These are phyloP conservation scores for Lysiphlebus fabarum DNA, from an alignment of 1,140 invertebrate genomes.

Conservation along the genomic window DNA sequence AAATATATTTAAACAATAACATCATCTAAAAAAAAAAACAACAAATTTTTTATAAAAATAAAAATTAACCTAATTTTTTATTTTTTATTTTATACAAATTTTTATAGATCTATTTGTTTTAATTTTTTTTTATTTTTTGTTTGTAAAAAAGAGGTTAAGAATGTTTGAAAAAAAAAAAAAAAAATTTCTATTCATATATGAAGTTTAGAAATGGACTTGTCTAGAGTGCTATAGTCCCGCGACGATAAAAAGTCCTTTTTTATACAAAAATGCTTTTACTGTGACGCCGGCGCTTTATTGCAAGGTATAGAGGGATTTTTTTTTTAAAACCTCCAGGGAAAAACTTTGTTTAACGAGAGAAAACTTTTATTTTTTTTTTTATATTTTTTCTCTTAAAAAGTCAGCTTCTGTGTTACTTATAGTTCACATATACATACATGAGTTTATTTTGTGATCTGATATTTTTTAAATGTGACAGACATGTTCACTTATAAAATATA, in stretches of 20 bases:
- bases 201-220: conserved; percentile 1
- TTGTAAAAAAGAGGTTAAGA: conserved; percentile 1
- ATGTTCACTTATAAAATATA: too few relatives aligned
- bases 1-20: too few relatives aligned
- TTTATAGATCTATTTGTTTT: too few relatives aligned
- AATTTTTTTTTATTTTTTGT: too few relatives aligned
- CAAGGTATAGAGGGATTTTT: conserved; percentile 2
- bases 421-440: too few relatives aligned
- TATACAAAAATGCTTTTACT: conserved; percentile 26
- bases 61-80: too few relatives aligned
- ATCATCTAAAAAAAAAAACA: too few relatives aligned
- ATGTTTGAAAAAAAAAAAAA: background rate
- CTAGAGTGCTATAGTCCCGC: conserved; percentile 22
- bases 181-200: conserved; percentile 26
- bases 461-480: too few relatives aligned
- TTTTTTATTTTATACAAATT: too few relatives aligned
- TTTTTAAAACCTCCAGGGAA: conserved; percentile 19
- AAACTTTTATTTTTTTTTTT: conserved; percentile 6
- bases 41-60: too few relatives aligned
- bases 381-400: background rate
- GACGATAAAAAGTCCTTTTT: conserved; percentile 28
- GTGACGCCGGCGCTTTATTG: conserved; percentile 28
- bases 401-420: background rate
- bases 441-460: too few relatives aligned
- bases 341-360: conserved; percentile 27